phyloP scores from a whole-genome alignment of 2,797 vertebrate genomes.

The Sus cebifrons region DNA sequence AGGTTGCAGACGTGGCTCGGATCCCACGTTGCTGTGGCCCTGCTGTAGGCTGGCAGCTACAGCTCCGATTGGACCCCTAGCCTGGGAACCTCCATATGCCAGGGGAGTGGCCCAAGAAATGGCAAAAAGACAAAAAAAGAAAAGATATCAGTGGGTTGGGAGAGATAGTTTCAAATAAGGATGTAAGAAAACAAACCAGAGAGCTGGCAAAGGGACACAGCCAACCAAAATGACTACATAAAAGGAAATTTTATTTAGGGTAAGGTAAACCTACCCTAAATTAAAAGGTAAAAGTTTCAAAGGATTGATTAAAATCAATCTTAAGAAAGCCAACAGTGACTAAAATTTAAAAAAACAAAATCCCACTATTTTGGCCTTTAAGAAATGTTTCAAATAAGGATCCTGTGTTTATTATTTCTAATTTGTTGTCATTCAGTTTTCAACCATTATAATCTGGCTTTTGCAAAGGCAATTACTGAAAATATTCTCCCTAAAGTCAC shows the following conservation, averaged over 20 bases:
- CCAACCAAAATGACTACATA: not conserved
- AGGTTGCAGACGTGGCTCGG: too few relatives aligned
- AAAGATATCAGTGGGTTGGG: not conserved
- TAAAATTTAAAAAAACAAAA: conserved; percentile 28
- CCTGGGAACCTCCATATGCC: too few relatives aligned
- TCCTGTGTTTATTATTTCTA: not conserved
- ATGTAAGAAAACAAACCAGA: not conserved
- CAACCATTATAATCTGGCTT: not conserved
- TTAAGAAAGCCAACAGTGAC: not conserved
- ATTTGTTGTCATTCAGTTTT: not conserved
- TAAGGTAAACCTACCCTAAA: not conserved
- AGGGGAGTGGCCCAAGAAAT: too few relatives aligned
- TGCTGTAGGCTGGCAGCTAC: too few relatives aligned
- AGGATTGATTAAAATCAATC: not conserved
- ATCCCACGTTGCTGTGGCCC: too few relatives aligned
- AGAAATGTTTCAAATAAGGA: not conserved
- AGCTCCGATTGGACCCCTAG: too few relatives aligned
- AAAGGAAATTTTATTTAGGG: not conserved
- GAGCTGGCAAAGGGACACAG: not conserved
- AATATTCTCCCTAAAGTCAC: not conserved
- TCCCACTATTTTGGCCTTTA: not conserved
- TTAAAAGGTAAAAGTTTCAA: not conserved
- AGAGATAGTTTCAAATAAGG: not conserved
- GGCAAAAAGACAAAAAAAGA: not conserved
- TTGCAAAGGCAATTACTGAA: not conserved